Percentiles rank a stretch among this genome's conserved stretches.
Evolutionary conservation across 2,113 vertebrate species (phyloP).

Genomic region (Cebidichthys violaceus): DNA sequence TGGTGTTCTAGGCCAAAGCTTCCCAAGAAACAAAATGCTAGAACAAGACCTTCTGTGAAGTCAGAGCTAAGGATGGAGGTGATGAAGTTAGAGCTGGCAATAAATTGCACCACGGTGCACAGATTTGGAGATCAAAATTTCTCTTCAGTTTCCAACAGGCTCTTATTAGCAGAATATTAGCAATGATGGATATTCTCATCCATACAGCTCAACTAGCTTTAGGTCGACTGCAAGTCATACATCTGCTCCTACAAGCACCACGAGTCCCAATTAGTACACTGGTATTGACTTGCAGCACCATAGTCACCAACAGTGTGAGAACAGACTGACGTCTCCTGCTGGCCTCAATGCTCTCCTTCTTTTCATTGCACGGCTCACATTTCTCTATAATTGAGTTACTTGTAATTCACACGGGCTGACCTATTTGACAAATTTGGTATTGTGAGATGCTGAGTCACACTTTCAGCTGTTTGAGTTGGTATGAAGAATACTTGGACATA

Average conservation of each 20-base stretch:
- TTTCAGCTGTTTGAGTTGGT: not conserved
- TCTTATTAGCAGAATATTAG: not conserved
- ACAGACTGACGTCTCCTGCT: not conserved
- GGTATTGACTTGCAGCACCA: not conserved
- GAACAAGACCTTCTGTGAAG: not conserved
- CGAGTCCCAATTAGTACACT: not conserved
- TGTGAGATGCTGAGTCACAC: not conserved
- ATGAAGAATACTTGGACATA: not conserved
- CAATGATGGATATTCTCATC: not conserved
- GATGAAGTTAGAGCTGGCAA: not conserved
- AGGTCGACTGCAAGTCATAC: too few species aligned
- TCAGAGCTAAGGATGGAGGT: not conserved
- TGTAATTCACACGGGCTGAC: slow-evolving; percentile 2
- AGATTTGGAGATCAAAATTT: not conserved
- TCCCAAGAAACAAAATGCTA: not conserved
- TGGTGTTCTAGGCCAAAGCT: not conserved
- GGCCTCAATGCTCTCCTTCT: not conserved
- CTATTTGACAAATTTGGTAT: not conserved
- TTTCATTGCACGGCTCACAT: not conserved
- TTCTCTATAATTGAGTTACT: slow-evolving; percentile 34
- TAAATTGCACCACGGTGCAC: not conserved
- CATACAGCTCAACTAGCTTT: too few species aligned
- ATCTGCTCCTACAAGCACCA: not conserved
- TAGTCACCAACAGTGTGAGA: not conserved
- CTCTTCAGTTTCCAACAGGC: not conserved